A percentile compares a stretch with the other conserved stretches of the same genome.
These are phyloP conservation scores for Sander vitreus DNA, from an alignment of 2,113 vertebrate genomes.

Conservation along the genomic window DNA sequence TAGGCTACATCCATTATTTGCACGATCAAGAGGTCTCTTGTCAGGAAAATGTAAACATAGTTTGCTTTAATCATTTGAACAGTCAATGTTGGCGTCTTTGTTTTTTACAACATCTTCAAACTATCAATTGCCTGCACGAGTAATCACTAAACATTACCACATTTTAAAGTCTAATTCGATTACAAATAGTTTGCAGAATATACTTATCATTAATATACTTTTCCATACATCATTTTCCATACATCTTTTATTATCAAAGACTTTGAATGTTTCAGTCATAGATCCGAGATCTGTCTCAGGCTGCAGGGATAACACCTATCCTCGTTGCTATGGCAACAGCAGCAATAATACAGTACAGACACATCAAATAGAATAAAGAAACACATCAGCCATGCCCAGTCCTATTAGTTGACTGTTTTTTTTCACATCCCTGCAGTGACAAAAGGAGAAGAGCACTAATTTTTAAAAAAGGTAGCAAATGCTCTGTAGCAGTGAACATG, in stretches of 20 bases:
- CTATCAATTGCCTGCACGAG: neutral
- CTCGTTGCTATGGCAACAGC: conserved; percentile 73
- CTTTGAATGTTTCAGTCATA: conserved; percentile 39
- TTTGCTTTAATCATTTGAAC: neutral
- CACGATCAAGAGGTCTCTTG: neutral
- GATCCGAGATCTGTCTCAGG: conserved; percentile 30
- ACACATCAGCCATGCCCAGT: conserved; percentile 41
- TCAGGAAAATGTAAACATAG: neutral
- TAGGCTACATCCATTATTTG: no score
- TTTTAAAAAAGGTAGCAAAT: neutral
- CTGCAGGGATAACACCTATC: conserved; percentile 47
- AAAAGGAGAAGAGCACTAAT: conserved; percentile 18
- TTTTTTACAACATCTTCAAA: neutral
- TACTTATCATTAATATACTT: no score
- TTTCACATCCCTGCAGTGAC: conserved; percentile 11
- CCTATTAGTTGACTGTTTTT: conserved; percentile 25
- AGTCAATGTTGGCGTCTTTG: neutral
- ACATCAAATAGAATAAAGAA: conserved; percentile 70
- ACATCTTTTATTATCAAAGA: conserved; percentile 37
- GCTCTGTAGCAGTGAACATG: neutral
- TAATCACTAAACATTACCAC: neutral
- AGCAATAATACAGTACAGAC: conserved; percentile 59
- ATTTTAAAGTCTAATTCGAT: neutral
- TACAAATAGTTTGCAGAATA: neutral
- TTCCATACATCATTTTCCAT: neutral